Base-by-base conservation (phyloP, 64 coral and sea anemone genomes). In the Actinia equina region DNA sequence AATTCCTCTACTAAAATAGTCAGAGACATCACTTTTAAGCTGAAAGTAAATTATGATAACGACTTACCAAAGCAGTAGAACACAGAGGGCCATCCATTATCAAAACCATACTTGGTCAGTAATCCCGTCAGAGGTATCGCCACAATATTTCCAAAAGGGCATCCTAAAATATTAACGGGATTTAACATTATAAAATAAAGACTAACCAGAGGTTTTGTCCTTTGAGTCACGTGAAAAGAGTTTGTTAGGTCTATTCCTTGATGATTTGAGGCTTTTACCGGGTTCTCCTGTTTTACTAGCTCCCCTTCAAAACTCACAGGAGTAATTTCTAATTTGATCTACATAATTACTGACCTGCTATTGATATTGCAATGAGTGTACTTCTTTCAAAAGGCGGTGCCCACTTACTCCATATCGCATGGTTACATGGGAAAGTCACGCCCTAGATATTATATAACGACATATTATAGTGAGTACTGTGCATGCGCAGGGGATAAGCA, bases 351-450 rank as follows among this genome's bases (percentile, higher is more conserved):
- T 90, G 14, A 95, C 96, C 96, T 78, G 96, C 96, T 87, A 98
- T 98, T 19, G 96, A 92, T 61, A 94, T 92, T 55, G 96, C 90
- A 26, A 98, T 92, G 19, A 98, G 80, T 53, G 90, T 98, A 85
- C 96, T 98, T 7, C 96, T 83, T 42, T 98, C 96, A 71, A 79
- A 95, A 9, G 93, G 90, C 1, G 96, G 96, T 7, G 96, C 90
- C 96, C 96, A 98, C 71, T 95, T 98, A 90, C 96, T 98, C 96
- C 96, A 98, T 19, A 98, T 98, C 11, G 93, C 96, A 43, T 98
- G 96, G 51, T 98, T 95, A 77, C 96, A 98, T 23, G 96, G 96
- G 64, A 94, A 98, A 10, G 93, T 98, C 9, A 98, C 96, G 37
- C 96, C 96, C 96, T 98, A 54, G 0, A 17, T 7, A 65, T 30